These are phyloP conservation scores for Fragum fragum DNA, from an alignment of 2,888 invertebrate genomes.

Conservation along the genomic window DNA sequence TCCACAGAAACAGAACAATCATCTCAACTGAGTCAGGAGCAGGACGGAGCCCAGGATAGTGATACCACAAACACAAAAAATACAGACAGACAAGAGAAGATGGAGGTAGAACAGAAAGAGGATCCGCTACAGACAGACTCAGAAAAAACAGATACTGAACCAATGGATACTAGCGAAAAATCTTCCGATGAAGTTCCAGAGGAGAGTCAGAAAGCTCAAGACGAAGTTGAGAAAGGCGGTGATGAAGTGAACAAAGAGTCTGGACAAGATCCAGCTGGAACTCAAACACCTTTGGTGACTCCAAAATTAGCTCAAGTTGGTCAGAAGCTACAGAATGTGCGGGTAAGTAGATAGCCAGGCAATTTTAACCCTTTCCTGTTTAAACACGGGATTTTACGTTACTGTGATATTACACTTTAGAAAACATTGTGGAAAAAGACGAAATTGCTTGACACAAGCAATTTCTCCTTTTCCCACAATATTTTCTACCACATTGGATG, in stretches of 20 bases:
- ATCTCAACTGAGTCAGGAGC: neutral
- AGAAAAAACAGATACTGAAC: neutral
- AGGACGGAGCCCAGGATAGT: neutral
- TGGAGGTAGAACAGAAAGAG: neutral
- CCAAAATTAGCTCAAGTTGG: neutral
- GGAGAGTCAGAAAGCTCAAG: neutral
- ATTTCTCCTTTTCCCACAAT: too few relatives aligned
- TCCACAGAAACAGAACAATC: neutral
- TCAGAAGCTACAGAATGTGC: neutral
- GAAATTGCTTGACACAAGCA: too few relatives aligned
- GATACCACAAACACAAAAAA: neutral
- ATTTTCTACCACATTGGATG: too few relatives aligned
- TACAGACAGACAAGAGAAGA: neutral
- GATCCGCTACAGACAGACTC: slow-evolving; percentile 1
- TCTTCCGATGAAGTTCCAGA: neutral
- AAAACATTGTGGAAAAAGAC: too few relatives aligned
- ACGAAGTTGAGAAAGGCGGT: slow-evolving; percentile 33
- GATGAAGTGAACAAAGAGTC: slow-evolving; percentile 65
- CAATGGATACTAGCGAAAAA: slow-evolving; percentile 23
- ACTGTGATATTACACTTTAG: too few relatives aligned
- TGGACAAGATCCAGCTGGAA: neutral
- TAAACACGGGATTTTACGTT: too few relatives aligned
- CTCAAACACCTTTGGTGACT: neutral
- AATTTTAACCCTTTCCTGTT: too few relatives aligned
- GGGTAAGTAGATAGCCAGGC: slow-evolving; percentile 14